These are phyloP conservation scores for Eulithis testata DNA, from an alignment of 2,888 invertebrate species.

Conservation along the genomic window DNA sequence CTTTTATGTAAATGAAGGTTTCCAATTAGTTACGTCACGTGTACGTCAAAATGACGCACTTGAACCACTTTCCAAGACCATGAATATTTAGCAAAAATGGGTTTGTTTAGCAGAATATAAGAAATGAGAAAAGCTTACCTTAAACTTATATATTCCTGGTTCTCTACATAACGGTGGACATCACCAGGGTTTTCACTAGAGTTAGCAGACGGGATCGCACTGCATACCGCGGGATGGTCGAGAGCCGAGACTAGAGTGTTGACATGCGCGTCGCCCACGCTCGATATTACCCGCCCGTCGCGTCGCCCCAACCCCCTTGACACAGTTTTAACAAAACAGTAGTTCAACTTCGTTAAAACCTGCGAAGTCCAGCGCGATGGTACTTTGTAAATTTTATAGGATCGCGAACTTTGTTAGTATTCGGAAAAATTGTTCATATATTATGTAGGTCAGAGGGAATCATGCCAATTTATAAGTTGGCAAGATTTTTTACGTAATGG, in stretches of 20 bases:
- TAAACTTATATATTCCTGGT: conserved; percentile 53
- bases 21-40: conserved; percentile 60
- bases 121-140: conserved; percentile 53
- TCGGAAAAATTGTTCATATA: too few relatives aligned
- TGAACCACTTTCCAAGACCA: conserved; percentile 50
- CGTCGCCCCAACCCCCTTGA: conserved; percentile 38
- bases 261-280: conserved; percentile 77
- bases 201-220: conserved; percentile 53
- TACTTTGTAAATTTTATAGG: too few relatives aligned
- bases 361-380: background rate
- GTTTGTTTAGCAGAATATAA: background rate
- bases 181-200: conserved; percentile 41
- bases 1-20: conserved; percentile 42
- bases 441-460: background rate
- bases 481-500: background rate
- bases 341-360: conserved; percentile 13
- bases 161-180: conserved; percentile 55
- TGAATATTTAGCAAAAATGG: conserved; percentile 31
- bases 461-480: conserved; percentile 3
- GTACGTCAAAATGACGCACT: conserved; percentile 64
- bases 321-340: conserved; percentile 28
- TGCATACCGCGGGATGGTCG: conserved; percentile 62
- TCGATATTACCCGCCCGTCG: conserved; percentile 64
- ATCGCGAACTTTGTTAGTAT: too few relatives aligned
- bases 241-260: conserved; percentile 49